Evolutionary conservation across 2,113 vertebrate species (phyloP), one percentile per base, ranked within the genome.

Genomic region (Lycocorax pyrrhopterus): DNA sequence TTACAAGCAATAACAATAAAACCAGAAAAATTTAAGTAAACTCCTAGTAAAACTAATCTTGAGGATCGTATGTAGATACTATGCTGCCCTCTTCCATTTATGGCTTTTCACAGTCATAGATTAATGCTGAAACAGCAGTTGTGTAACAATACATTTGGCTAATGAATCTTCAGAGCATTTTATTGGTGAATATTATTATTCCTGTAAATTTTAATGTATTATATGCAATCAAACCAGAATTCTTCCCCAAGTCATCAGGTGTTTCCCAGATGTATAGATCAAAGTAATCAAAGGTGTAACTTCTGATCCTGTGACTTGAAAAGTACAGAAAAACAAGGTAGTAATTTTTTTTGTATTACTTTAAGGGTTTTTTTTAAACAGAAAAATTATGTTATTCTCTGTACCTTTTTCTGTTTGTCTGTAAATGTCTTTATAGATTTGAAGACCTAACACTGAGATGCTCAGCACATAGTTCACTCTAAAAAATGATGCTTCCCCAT

Each of bases 51-150:
- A 82, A 72, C 52, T 33, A 22, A 13, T 43, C 22, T 47, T n/a
- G 41, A 58, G 41, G 46, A 32, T 55, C 0, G 0, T 64, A 4
- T 51, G 21, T 29, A 64, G 53, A 10, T 41, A 14, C 32, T 78
- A 0, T 43, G 37, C 51, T 44, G 18, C 72, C 25, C 35, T 88
- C 21, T 72, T 76, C 33, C 13, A 52, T 64, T 64, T 64, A 6
- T 8, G 16, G 43, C 63, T 90, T 80, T 66, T 66, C 27, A 22
- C 2, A 9, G 22, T 58, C 5, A 6, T 18, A 32, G 22, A 26
- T 60, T 20, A 47, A 35, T 35, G 27, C 46, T 77, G 68, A 47
- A 80, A 68, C 30, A 23, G 62, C 29, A 55, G 73, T 76, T 76
- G n/a, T 53, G 49, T 78, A 59, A 58, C 7, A 2, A 10, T 39